Conservation (phyloP, 2,113 vertebrate genomes). For the Paradisaea rubra region DNA sequence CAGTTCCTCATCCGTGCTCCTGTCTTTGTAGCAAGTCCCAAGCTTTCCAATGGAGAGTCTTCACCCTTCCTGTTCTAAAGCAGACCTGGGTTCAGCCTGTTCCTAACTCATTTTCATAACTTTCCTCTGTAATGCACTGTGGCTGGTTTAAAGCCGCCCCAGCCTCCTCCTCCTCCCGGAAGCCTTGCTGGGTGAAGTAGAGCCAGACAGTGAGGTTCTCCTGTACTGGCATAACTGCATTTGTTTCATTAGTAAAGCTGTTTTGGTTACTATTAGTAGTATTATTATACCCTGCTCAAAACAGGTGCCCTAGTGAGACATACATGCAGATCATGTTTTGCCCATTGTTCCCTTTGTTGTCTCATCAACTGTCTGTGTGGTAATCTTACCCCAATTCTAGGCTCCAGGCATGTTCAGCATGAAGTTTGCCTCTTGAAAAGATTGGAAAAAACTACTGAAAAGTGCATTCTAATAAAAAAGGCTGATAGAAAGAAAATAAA, state of each 20-base stretch:
- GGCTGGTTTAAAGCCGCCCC: neutral
- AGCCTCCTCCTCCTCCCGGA: neutral
- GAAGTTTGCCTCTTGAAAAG: neutral
- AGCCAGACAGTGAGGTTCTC: neutral
- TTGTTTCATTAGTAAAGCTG: neutral
- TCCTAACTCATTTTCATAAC: slow-evolving; percentile 5
- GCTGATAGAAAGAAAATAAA: neutral
- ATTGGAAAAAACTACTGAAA: neutral
- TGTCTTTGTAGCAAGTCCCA: neutral
- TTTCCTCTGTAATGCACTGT: neutral
- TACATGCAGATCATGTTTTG: neutral
- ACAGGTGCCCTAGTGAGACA: neutral
- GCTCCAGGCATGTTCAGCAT: neutral
- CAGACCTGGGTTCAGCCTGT: neutral
- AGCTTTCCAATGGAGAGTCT: neutral
- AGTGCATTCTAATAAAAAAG: neutral
- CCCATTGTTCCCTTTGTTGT: neutral
- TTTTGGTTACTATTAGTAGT: neutral
- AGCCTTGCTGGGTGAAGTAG: neutral
- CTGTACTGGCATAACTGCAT: neutral
- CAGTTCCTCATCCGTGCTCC: neutral
- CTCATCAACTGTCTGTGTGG: neutral
- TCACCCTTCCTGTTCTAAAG: neutral
- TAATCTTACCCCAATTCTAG: neutral
- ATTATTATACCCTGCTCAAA: neutral